Percentiles rank a stretch among this genome's conserved stretches.
phyloP scores from a whole-genome alignment of 2,113 vertebrate species.

The Nothocercus nigrocapillus region DNA sequence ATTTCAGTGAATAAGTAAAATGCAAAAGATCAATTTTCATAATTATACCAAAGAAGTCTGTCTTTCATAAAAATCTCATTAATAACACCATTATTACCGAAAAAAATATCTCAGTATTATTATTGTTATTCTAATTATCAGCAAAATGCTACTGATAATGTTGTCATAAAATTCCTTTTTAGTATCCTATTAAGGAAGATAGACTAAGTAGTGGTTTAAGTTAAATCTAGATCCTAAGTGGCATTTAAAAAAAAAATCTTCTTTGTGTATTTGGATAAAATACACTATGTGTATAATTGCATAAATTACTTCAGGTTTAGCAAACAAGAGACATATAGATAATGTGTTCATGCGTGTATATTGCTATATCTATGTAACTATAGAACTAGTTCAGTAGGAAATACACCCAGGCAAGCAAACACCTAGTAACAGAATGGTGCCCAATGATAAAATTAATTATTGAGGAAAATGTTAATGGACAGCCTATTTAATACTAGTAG shows the following conservation, averaged over 20 bases:
- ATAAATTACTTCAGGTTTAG: conserved; percentile 70
- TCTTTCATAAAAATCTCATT: conserved; percentile 90
- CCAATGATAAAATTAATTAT: background rate
- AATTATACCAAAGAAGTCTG: conserved; percentile 88
- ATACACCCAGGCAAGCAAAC: background rate
- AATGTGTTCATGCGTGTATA: background rate
- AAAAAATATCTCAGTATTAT: conserved; percentile 85
- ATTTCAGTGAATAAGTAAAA: conserved; percentile 89
- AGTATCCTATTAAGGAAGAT: conserved; percentile 82
- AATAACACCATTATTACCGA: conserved; percentile 88
- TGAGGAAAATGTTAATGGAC: background rate
- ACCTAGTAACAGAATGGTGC: background rate
- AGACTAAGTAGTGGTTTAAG: conserved; percentile 84
- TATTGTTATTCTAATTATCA: conserved; percentile 91
- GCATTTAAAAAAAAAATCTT: conserved; percentile 70
- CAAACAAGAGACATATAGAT: conserved; percentile 68
- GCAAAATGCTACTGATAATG: conserved; percentile 85
- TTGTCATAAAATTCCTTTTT: conserved; percentile 86
- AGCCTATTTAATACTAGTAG: background rate
- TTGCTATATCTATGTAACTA: background rate
- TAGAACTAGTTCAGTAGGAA: background rate
- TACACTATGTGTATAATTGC: conserved; percentile 79
- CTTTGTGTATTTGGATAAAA: conserved; percentile 82
- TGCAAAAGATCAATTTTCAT: conserved; percentile 91
- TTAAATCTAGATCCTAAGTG: conserved; percentile 81